Evolutionary conservation across 2,797 vertebrate genomes (phyloP).

Genomic region (Paratrypauchen microcephalus): DNA sequence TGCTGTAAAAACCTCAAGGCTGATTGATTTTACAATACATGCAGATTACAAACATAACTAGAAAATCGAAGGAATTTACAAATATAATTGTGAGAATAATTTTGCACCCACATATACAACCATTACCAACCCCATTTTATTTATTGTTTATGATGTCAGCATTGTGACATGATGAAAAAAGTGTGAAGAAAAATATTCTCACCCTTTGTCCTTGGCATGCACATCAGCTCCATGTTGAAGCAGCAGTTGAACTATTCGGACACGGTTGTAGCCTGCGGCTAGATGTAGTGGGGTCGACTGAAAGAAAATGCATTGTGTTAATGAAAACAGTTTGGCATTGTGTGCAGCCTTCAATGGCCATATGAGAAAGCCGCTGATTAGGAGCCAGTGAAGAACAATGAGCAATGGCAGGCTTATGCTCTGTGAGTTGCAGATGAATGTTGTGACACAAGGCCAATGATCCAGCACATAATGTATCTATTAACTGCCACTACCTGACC

Average conservation of each 20-base stretch:
- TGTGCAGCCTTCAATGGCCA: slow-evolving; percentile 49
- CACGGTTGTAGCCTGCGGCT: slow-evolving; percentile 96
- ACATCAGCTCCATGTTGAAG: slow-evolving; percentile 98
- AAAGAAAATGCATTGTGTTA: slow-evolving; percentile 53
- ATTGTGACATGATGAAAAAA: background rate
- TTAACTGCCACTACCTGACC: slow-evolving; percentile 26
- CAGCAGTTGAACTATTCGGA: slow-evolving; percentile 96
- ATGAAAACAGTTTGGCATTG: background rate
- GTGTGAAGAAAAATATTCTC: slow-evolving; percentile 26
- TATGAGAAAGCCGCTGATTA: slow-evolving; percentile 66
- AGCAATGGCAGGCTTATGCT: slow-evolving; percentile 56
- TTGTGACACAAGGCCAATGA: slow-evolving; percentile 51
- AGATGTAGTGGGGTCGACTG: slow-evolving; percentile 97
- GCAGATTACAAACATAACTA: background rate
- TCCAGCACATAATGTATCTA: slow-evolving; percentile 17
- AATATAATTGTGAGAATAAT: background rate
- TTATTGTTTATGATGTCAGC: background rate
- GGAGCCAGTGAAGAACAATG: slow-evolving; percentile 55
- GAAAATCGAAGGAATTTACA: background rate
- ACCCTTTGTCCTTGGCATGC: slow-evolving; percentile 99
- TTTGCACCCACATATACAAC: too few relatives aligned
- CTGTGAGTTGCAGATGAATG: slow-evolving; percentile 65
- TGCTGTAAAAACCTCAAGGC: background rate
- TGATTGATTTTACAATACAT: background rate
- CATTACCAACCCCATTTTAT: too few relatives aligned